Percentiles rank a stretch among this genome's conserved stretches.
Conservation (phyloP, 2,888 invertebrate species). For the Drosophila putrida region DNA sequence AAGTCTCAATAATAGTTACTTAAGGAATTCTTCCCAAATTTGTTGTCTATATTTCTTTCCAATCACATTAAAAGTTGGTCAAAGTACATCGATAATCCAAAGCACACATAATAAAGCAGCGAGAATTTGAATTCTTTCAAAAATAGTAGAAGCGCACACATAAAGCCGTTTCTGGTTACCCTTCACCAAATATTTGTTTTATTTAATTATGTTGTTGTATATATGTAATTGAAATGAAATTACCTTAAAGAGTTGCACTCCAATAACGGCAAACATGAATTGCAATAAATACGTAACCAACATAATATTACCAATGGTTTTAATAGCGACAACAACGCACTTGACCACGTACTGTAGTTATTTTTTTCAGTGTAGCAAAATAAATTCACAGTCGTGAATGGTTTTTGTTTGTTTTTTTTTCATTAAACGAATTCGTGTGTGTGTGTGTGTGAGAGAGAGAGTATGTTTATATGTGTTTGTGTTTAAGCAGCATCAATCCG, state of each 20-base stretch:
- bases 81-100: constrained; percentile 55
- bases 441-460: constrained; percentile 27
- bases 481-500: constrained; percentile 64
- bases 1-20: constrained; percentile 2
- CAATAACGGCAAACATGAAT: constrained; percentile 99
- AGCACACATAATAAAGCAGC: constrained; percentile 70
- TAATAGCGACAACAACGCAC: constrained; percentile 99
- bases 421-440: constrained; percentile 21
- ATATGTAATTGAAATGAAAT: constrained; percentile 71
- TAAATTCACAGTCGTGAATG: constrained; percentile 48
- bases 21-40: constrained; percentile 1
- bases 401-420: constrained; percentile 39
- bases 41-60: constrained; percentile 5
- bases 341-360: constrained; percentile 97
- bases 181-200: constrained; percentile 51
- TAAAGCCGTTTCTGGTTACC: constrained; percentile 69
- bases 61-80: constrained; percentile 22
- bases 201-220: constrained; percentile 36
- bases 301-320: constrained; percentile 99
- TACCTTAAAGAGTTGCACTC: constrained; percentile 99
- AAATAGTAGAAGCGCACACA: constrained; percentile 68
- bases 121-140: constrained; percentile 32
- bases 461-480: constrained; percentile 33
- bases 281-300: constrained; percentile 99
- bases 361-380: constrained; percentile 55